phyloP scores from a whole-genome alignment of 2,888 invertebrate species.

The Melitaea athalia region DNA sequence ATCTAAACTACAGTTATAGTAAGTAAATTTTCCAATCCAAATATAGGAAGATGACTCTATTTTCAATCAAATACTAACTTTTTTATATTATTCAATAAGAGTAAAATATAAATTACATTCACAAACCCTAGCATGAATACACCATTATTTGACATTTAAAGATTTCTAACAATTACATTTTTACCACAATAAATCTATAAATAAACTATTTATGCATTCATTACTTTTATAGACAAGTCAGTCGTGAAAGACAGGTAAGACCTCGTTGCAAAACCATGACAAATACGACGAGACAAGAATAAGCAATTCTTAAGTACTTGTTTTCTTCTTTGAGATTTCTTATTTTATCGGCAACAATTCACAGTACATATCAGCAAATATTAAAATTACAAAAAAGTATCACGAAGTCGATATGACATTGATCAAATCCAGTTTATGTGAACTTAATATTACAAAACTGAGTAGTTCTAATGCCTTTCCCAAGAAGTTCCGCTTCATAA shows the following conservation, averaged over 20 bases:
- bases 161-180: neutral
- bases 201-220: conserved; percentile 22
- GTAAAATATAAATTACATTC: neutral
- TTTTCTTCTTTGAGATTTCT: neutral
- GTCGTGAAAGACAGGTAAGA: conserved; percentile 32
- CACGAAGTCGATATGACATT: neutral
- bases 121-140: too few relatives aligned
- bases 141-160: too few relatives aligned
- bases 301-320: conserved; percentile 8
- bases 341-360: neutral
- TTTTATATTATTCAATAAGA: neutral
- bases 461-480: too few relatives aligned
- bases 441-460: too few relatives aligned
- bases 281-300: conserved; percentile 30
- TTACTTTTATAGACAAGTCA: conserved; percentile 33
- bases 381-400: too few relatives aligned
- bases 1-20: too few relatives aligned
- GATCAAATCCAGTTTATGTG: neutral
- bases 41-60: too few relatives aligned
- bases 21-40: too few relatives aligned
- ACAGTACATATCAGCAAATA: neutral
- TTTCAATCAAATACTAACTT: too few relatives aligned
- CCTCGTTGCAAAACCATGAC: conserved; percentile 36
- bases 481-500: conserved; percentile 17
- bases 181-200: neutral